A percentile compares a stretch with the other conserved stretches of the same genome.
phyloP scores from a whole-genome alignment of 2,888 invertebrate species.

The Phasia obesa region DNA sequence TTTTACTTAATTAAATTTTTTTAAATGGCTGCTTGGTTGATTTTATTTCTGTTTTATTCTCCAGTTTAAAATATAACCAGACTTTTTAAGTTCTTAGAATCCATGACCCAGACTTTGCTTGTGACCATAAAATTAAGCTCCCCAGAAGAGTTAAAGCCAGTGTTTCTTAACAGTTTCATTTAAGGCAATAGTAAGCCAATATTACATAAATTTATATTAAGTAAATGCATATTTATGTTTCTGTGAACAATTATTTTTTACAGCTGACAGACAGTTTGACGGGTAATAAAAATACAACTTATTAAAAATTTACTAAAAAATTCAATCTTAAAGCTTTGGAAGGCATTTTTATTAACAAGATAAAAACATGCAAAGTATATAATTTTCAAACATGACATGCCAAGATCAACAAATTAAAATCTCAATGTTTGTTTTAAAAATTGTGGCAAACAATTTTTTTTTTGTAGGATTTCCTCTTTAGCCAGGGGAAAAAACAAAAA shows the following conservation, averaged over 20 bases:
- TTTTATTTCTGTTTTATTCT: too few relatives aligned
- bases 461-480: not conserved
- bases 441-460: not conserved
- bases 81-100: too few relatives aligned
- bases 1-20: too few relatives aligned
- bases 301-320: too few relatives aligned
- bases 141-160: too few relatives aligned
- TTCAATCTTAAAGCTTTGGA: too few relatives aligned
- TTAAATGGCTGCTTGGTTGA: too few relatives aligned
- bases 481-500: slow-evolving; percentile 14
- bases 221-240: slow-evolving; percentile 18
- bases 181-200: too few relatives aligned
- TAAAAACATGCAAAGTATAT: slow-evolving; percentile 61
- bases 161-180: too few relatives aligned
- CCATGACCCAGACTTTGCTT: too few relatives aligned
- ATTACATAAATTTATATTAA: not conserved
- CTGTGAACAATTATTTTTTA: slow-evolving; percentile 46
- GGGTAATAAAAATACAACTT: slow-evolving; percentile 44
- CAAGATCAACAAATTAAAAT: slow-evolving; percentile 61
- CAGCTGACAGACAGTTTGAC: slow-evolving; percentile 50
- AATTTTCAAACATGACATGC: slow-evolving; percentile 66
- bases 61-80: too few relatives aligned
- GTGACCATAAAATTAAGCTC: too few relatives aligned
- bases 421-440: slow-evolving; percentile 33
- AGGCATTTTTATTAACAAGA: not conserved